A percentile compares a stretch with the other conserved stretches of the same genome.
phyloP scores from a whole-genome alignment of 2,888 invertebrate genomes.

The Acleris emargana region DNA sequence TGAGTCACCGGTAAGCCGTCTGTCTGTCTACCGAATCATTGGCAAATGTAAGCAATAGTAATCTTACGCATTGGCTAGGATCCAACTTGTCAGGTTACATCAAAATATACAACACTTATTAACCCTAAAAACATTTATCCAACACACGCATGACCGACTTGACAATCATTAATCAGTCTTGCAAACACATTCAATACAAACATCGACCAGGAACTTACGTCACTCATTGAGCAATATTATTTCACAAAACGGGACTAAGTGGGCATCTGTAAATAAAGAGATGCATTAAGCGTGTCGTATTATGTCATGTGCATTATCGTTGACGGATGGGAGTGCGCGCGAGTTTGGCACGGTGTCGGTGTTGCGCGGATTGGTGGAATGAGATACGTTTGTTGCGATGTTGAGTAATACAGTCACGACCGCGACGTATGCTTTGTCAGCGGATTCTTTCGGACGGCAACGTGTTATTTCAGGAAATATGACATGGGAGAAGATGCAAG shows the following conservation, averaged over 20 bases:
- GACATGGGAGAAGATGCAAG: too few relatives aligned
- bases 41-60: too few relatives aligned
- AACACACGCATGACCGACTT: constrained; percentile 7
- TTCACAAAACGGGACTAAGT: constrained; percentile 21
- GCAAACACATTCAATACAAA: constrained; percentile 32
- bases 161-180: constrained; percentile 29
- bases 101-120: constrained; percentile 8
- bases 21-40: too few relatives aligned
- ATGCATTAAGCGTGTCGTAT: constrained; percentile 28
- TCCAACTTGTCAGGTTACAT: neutral
- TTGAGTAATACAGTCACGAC: neutral
- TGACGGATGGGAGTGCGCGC: constrained; percentile 26
- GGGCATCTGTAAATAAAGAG: constrained; percentile 13
- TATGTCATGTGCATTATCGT: constrained; percentile 29
- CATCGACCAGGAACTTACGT: constrained; percentile 27
- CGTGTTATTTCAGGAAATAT: too few relatives aligned
- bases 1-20: too few relatives aligned
- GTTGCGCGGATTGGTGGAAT: constrained; percentile 7
- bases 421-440: neutral
- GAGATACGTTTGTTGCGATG: neutral
- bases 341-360: constrained; percentile 4
- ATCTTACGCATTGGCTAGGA: neutral
- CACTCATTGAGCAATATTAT: constrained; percentile 31
- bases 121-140: constrained; percentile 3
- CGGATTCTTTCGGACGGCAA: neutral